phyloP scores from a whole-genome alignment of 1,140 invertebrate species.

The Periplaneta americana region DNA sequence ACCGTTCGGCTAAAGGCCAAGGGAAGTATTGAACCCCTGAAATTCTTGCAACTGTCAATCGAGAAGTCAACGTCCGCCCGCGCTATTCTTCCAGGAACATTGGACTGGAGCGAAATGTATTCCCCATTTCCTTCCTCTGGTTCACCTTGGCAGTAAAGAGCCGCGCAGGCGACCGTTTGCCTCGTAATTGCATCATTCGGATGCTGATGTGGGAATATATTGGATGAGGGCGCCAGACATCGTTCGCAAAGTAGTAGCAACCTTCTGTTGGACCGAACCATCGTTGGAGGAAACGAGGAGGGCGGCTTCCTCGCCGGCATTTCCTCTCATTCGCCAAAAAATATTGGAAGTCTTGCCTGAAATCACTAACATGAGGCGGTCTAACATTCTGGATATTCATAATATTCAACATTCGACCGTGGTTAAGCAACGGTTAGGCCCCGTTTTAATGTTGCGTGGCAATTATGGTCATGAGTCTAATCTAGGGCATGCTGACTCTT shows the following conservation, averaged over 20 bases:
- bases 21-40: too few relatives aligned
- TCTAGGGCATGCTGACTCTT: too few relatives aligned
- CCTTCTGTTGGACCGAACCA: neutral
- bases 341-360: neutral
- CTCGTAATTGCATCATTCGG: slow-evolving; percentile 16
- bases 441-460: too few relatives aligned
- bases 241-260: neutral
- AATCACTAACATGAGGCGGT: neutral
- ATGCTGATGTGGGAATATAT: slow-evolving; percentile 19
- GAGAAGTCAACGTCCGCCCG: neutral
- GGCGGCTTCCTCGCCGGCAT: too few relatives aligned
- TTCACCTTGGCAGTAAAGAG: slow-evolving; percentile 12
- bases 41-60: neutral
- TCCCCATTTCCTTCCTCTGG: neutral
- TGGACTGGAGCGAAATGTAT: neutral
- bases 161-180: slow-evolving; percentile 4
- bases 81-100: neutral
- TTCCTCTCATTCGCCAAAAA: neutral
- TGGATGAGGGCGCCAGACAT: neutral
- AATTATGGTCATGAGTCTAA: too few relatives aligned
- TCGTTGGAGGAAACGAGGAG: neutral
- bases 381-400: neutral
- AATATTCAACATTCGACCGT: too few relatives aligned
- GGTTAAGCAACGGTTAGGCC: too few relatives aligned
- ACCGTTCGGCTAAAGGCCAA: too few relatives aligned